Evolutionary conservation across 92 coral and sea anemone species (phyloP), one percentile per base, ranked within the genome.

Genomic region (Parazoanthus darwini): DNA sequence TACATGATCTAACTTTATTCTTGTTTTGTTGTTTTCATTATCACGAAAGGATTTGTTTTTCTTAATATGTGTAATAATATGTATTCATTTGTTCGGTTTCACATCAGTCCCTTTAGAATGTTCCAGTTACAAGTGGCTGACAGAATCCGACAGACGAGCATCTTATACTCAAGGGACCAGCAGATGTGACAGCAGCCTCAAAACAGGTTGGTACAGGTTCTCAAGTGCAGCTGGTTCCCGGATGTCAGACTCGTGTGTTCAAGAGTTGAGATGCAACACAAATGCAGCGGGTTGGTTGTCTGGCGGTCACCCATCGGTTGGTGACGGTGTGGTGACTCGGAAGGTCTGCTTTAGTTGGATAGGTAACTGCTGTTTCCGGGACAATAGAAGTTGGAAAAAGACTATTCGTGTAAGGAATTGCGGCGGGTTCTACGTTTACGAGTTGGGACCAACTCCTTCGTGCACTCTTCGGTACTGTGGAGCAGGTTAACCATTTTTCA

Each of bases 201-300:
- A 13, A 0, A 14, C 79, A 15, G 79, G 79, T 14, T 75, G 79
- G 79, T 76, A 76, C 14, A 36, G 79, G 20, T 76, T 76, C 50
- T 37, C 79, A 76, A 76, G 79, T 39, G 54, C 79, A 38, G 79
- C 79, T 14, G 79, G 79, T 42, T 76, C 79, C n/a, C 79, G 79
- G 44, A 76, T 76, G 79, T 7, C 79, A 42, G 79, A 76, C 20
- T 76, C 79, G 10, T 76, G 79, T 76, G 79, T 76, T 33, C 79
- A 51, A 38, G 16, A 18, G 25, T 0, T 2, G 1, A 15, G 79
- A 38, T 76, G 79, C 79, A 37, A 20, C 25, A 76, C 79, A 11
- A 0, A 14, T 42, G 48, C 79, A 37, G 1, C 79, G 26, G 79
- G 79, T 37, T 76, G 79, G 79, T 23, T 76, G 79, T 15, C 23